These are phyloP conservation scores for Sebastes vulpes DNA, from an alignment of 2,797 vertebrate genomes.

Conservation along the genomic window DNA sequence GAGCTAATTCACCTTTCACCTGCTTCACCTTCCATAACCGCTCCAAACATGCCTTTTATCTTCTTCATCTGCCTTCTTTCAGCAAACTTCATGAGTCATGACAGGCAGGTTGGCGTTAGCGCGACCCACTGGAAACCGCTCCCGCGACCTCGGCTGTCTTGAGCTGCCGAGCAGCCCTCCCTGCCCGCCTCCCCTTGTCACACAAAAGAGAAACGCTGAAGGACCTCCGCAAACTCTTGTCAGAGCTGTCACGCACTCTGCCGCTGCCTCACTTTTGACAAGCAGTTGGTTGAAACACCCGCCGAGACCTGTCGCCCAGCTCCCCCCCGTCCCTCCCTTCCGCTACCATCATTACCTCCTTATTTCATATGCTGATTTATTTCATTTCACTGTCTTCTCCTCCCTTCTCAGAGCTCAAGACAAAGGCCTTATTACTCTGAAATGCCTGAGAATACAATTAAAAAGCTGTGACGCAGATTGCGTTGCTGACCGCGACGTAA, in stretches of 20 bases:
- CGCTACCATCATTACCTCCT: conserved; percentile 50
- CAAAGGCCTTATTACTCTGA: not conserved
- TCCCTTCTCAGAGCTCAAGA: not conserved
- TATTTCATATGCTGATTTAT: conserved; percentile 56
- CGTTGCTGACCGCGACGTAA: not conserved
- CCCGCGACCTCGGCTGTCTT: conserved; percentile 58
- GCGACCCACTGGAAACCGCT: conserved; percentile 62
- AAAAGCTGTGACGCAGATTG: conserved; percentile 16
- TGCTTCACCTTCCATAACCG: conserved; percentile 19
- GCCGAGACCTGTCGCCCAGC: conserved; percentile 45
- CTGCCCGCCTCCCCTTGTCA: conserved; percentile 67
- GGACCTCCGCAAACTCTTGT: conserved; percentile 75
- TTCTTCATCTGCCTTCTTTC: not conserved
- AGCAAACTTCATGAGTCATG: conserved; percentile 61
- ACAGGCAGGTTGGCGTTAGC: conserved; percentile 62
- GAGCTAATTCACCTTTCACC: conserved; percentile 49
- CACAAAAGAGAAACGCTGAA: conserved; percentile 50
- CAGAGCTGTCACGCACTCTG: conserved; percentile 75
- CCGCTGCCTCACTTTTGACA: conserved; percentile 59
- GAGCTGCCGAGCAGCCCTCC: conserved; percentile 25
- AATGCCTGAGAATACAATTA: conserved; percentile 45
- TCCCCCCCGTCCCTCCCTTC: not conserved
- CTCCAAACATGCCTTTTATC: not conserved
- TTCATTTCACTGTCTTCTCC: not conserved
- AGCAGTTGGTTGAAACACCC: conserved; percentile 60